Base-by-base conservation (phyloP, 37 sponge, comb jelly and placozoan species). In the Trichoplax adhaerens region DNA sequence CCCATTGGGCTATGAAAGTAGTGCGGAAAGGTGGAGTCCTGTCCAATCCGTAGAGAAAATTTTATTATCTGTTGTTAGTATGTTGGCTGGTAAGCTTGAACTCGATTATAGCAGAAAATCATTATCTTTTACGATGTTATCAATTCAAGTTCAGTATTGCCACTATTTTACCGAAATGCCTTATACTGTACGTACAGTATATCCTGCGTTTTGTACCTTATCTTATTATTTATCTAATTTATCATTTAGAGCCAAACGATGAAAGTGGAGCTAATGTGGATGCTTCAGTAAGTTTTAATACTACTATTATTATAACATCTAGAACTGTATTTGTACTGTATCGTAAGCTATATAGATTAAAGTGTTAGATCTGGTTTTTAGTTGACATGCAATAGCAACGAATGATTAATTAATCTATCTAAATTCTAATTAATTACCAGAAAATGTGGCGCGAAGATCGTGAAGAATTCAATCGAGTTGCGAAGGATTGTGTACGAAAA, bases 191-290 rank as follows among this genome's bases (percentile, higher is more conserved):
- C 29, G 29, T 29, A 0, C 29, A 29, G 29, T 29, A 29, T 29
- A 29, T 29, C 49, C 54, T 54, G 52, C 2, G 49, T 1, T 72
- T 3, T 12, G 12, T 5, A 60, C 8, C 29, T 70, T 66, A n/a
- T 2, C 58, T 54, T 62, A 29, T 77, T 58, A 6, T 71, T 4
- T 12, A 29, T 0, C 74, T 12, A 56, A 70, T 60, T 53, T n/a
- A 1, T 62, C 51, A 65, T 76, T 66, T 78, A 78, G 99, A 98
- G 56, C 99, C 99, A 0, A 98, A 98, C 81, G 87, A 84, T 56
- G 99, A 98, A 79, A 98, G 99, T 77, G 88, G 94, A 58, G 99
- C 99, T 53, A 91, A 96, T 65, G 86, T 96, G 65, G 98, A 96
- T 86, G 98, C 98, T 55, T 91, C 84, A 53, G 88, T 90, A 66